phyloP scores from a whole-genome alignment of 2,888 invertebrate species.

The Prenolepis imparis region DNA sequence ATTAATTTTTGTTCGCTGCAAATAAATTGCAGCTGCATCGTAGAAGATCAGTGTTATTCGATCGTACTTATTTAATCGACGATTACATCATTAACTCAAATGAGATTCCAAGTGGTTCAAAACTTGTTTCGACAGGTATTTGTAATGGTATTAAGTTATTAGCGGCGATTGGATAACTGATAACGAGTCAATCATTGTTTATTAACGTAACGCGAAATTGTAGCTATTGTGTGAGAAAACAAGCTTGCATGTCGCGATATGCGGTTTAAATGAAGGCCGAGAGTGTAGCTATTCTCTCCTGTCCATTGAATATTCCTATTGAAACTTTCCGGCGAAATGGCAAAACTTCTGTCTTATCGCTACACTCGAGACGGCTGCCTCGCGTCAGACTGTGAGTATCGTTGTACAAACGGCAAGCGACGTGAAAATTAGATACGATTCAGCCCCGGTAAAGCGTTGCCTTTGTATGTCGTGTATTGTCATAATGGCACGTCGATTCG shows the following conservation, averaged over 20 bases:
- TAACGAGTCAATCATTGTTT: constrained; percentile 32
- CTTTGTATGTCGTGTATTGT: constrained; percentile 22
- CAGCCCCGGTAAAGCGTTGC: constrained; percentile 34
- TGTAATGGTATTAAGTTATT: constrained; percentile 28
- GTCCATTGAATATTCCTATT: constrained; percentile 55
- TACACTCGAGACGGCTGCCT: constrained; percentile 36
- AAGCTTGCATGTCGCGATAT: constrained; percentile 13
- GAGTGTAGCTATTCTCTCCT: constrained; percentile 36
- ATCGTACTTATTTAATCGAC: not conserved
- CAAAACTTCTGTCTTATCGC: constrained; percentile 47
- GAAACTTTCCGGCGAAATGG: constrained; percentile 53
- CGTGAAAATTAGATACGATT: constrained; percentile 60
- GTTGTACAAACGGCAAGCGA: constrained; percentile 39
- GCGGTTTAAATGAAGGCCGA: constrained; percentile 19
- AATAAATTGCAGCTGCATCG: constrained; percentile 32
- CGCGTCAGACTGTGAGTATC: constrained; percentile 40
- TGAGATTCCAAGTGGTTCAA: not conserved
- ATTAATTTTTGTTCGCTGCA: constrained; percentile 9
- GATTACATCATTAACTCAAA: constrained; percentile 12
- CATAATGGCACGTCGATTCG: constrained; percentile 49
- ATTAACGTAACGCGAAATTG: constrained; percentile 39
- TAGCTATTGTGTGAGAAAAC: constrained; percentile 18
- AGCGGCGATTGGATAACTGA: constrained; percentile 45
- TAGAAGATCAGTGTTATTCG: not conserved
- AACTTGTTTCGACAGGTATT: constrained; percentile 3